Base-by-base conservation (phyloP, 2,797 vertebrate species). In the Chelonia mydas region DNA sequence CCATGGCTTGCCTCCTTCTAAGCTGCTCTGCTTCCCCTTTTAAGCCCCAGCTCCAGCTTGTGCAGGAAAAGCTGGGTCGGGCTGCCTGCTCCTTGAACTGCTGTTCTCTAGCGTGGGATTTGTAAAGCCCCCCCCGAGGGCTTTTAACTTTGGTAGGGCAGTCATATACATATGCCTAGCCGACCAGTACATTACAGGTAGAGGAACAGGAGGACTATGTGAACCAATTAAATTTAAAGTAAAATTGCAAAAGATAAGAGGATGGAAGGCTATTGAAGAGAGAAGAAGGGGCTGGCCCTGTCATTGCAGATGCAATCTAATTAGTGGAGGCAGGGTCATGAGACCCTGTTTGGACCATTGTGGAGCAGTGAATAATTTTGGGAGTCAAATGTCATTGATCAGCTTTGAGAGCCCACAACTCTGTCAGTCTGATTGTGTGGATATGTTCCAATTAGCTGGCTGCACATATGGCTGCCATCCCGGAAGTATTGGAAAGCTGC, bases 141-240 rank as follows among this genome's bases (percentile, higher is more conserved):
- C 37, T 72, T 87, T 3, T 1, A 47, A 31, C n/a, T 87, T 89
- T 37, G 82, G 33, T 94, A 96, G 94, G 86, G 94, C 83, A 86
- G 87, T 88, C 21, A 50, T 3, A 80, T 9, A 65, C 80, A 95
- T 90, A 92, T 96, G 93, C 96, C 61, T 65, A 65, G 79, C 95
- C 86, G 23, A 15, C 23, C 72, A 76, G 37, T 12, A 83, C 76
- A 76, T 41, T 17, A 4, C 0, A 3, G 31, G 1, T 0, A 41
- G 50, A 49, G 13, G 31, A 3, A 4, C 1, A 77, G 87, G 72
- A 74, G 41, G 72, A 45, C 72, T 25, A 12, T 74, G 41, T 45
- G 11, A 74, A 74, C 37, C 19, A 45, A 45, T 74, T 25, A 41
- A 27, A 45, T 74, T 25, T 45, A 45, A 74, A 23, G n/a, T 13